Base-by-base conservation (phyloP, 2,113 vertebrate species). In the Hypomesus transpacificus region DNA sequence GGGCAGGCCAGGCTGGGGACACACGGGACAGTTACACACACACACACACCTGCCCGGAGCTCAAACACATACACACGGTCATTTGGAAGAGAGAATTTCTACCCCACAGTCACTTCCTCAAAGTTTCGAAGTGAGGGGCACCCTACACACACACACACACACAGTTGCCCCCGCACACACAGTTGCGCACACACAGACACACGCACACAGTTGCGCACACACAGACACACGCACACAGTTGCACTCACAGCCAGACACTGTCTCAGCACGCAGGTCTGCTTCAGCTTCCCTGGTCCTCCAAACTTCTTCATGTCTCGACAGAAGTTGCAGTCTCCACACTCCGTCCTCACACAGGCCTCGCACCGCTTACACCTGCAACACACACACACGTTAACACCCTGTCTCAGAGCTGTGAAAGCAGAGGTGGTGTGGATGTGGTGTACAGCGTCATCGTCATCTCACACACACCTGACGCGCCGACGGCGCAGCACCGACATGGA, bases 261-360 rank as follows among this genome's bases (percentile, higher is more conserved):
- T 58, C 96, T 89, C 1, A 96, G 92, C 63, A 97, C 91, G 68
- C 96, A 98, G 71, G 95, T 96, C 90, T 98, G 95, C 85, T 98
- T 98, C 75, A 98, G 95, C 34, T 96, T 93, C 26, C 96, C 96
- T 0, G 96, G 96, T 0, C 96, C 96, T 0, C 96, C 96, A 5
- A 96, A 96, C 81, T 96, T 98, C 89, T 95, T 96, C 95, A 98
- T 98, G 88, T 97, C 95, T 72, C 93, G 93, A 91, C 96, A 98
- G 85, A 96, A 99, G 89, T 96, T 95, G 82, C 97, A 99, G 69
- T 96, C 94, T 51, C 96, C 95, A 63, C 97, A 98, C 84, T 96
- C 95, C 0, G 93, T 86, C 68, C 97, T 94, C 80, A 95, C 87
- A 75, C 97, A 99, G 18, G 95, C 95, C 78, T 95, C 95, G 77